Conservation (phyloP, 2,888 invertebrate species). For the Nemotelus pantherinus region DNA sequence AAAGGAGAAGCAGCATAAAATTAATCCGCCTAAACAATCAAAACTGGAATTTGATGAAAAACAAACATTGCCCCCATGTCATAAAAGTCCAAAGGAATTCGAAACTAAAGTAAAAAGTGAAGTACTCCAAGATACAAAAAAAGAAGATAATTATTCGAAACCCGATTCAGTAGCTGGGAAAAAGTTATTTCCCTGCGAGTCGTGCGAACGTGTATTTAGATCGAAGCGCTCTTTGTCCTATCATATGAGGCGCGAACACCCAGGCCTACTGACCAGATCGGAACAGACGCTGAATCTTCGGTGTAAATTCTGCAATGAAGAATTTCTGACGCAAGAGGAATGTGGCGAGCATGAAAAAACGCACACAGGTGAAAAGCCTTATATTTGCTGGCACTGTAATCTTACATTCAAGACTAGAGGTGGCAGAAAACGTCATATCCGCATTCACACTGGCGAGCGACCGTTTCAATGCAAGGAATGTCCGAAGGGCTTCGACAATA, state of each 20-base stretch:
- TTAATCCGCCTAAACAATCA: too few relatives aligned
- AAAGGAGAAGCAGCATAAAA: too few relatives aligned
- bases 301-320: slow-evolving; percentile 33
- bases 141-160: too few relatives aligned
- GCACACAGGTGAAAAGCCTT: slow-evolving; percentile 46
- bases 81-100: too few relatives aligned
- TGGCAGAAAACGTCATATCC: slow-evolving; percentile 49
- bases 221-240: slow-evolving; percentile 4
- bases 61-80: too few relatives aligned
- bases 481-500: slow-evolving; percentile 46
- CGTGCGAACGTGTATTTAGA: slow-evolving; percentile 6
- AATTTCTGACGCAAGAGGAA: not conserved
- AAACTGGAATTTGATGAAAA: too few relatives aligned
- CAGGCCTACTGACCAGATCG: not conserved
- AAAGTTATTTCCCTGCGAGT: slow-evolving; percentile 19
- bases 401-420: slow-evolving; percentile 50
- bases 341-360: slow-evolving; percentile 23
- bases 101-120: too few relatives aligned
- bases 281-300: slow-evolving; percentile 25
- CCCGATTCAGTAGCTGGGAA: too few relatives aligned
- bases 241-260: slow-evolving; percentile 31
- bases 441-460: slow-evolving; percentile 52
- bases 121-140: too few relatives aligned
- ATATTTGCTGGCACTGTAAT: slow-evolving; percentile 48
- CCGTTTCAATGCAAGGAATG: slow-evolving; percentile 52